phyloP scores from a whole-genome alignment of 2,888 invertebrate genomes.

The Pseudeuparius sepicola region DNA sequence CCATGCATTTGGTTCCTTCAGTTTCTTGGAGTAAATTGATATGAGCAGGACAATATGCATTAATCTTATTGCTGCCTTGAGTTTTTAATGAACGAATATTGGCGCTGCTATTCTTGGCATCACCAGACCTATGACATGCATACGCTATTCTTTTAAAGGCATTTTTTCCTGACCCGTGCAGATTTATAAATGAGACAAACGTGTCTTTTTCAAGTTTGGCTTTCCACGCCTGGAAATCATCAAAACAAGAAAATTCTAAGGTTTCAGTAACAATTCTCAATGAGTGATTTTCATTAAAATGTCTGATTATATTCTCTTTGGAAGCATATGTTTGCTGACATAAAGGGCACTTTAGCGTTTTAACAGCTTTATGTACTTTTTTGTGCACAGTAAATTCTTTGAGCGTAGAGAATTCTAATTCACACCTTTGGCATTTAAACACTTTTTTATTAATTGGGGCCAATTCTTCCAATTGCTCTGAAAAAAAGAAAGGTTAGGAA shows the following conservation, averaged over 20 bases:
- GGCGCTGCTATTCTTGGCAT: conserved; percentile 9
- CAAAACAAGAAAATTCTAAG: conserved; percentile 9
- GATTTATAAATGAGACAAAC: conserved; percentile 13
- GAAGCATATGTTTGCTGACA: too few species aligned
- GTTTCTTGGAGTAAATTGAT: conserved; percentile 8
- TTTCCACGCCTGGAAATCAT: conserved; percentile 12
- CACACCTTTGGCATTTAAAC: too few species aligned
- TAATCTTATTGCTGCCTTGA: conserved; percentile 15
- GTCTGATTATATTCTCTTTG: conserved; percentile 7
- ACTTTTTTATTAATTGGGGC: too few species aligned
- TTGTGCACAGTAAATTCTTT: too few species aligned
- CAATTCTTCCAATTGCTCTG: too few species aligned
- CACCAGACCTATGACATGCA: conserved; percentile 15
- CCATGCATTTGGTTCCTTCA: conserved; percentile 6
- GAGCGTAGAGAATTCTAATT: too few species aligned
- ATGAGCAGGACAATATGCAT: conserved; percentile 15
- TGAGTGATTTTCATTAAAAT: conserved; percentile 9
- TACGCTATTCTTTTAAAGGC: conserved; percentile 10
- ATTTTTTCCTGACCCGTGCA: conserved; percentile 8
- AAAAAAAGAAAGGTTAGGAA: too few species aligned
- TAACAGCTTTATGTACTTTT: conserved; percentile 3
- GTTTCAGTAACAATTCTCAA: conserved; percentile 10
- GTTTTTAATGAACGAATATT: conserved; percentile 11
- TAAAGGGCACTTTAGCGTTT: conserved; percentile 7
- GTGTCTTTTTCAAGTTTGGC: conserved; percentile 6